phyloP scores from a whole-genome alignment of 2,113 vertebrate species.

The Odontophorus gujanensis region DNA sequence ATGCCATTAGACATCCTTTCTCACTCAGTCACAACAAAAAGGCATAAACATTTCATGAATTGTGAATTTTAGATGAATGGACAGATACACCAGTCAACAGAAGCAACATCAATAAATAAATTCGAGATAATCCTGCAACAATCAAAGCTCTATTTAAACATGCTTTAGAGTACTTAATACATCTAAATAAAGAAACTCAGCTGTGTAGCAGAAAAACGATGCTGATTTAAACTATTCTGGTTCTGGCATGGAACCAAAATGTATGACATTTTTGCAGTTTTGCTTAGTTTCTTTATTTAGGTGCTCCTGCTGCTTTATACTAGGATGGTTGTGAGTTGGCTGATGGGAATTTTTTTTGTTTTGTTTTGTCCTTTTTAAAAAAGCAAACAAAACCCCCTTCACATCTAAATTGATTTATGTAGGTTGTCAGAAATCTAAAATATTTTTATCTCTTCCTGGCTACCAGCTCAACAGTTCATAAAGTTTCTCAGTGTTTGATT shows the following conservation, averaged over 20 bases:
- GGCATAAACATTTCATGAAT: constrained; percentile 32
- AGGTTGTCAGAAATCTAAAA: not conserved
- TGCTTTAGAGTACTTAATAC: constrained; percentile 42
- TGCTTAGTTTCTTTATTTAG: constrained; percentile 64
- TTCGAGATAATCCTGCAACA: constrained; percentile 38
- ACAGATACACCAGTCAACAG: constrained; percentile 49
- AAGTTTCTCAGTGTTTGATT: constrained; percentile 17
- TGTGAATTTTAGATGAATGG: not conserved
- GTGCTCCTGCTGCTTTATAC: not conserved
- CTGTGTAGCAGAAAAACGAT: constrained; percentile 45
- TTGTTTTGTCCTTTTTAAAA: not conserved
- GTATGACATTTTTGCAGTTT: constrained; percentile 61
- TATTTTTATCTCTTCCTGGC: not conserved
- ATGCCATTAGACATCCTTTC: not conserved
- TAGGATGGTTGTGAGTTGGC: not conserved
- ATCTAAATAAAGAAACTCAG: constrained; percentile 65
- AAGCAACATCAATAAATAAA: constrained; percentile 45
- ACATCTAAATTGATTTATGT: not conserved
- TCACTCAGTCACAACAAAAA: constrained; percentile 60
- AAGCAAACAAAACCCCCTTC: not conserved
- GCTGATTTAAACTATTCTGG: constrained; percentile 47
- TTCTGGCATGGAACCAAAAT: constrained; percentile 48
- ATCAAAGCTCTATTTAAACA: constrained; percentile 63
- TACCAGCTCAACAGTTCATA: not conserved
- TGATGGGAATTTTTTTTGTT: not conserved